A percentile compares a stretch with the other conserved stretches of the same genome.
Evolutionary conservation across 1,140 invertebrate genomes (phyloP).

Genomic region (Drosophila lowei): DNA sequence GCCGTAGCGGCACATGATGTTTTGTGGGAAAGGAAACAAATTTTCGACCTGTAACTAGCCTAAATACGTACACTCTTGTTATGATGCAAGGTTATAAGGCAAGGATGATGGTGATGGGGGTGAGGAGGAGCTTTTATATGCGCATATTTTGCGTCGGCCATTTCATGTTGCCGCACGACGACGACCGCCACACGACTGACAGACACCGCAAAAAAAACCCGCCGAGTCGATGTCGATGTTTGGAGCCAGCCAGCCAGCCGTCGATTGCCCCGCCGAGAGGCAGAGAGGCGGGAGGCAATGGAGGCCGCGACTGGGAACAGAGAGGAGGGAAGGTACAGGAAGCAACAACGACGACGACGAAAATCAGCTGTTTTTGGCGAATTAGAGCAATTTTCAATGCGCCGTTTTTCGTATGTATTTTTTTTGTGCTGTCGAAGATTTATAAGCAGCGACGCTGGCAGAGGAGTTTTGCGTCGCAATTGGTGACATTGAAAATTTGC

Average conservation of each 20-base stretch:
- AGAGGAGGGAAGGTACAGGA: constrained; percentile 45
- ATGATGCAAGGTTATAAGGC: constrained; percentile 23
- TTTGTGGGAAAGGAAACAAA: constrained; percentile 11
- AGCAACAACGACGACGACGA: constrained; percentile 42
- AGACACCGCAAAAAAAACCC: constrained; percentile 41
- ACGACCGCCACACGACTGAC: constrained; percentile 71
- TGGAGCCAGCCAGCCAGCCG: constrained; percentile 16
- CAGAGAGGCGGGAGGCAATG: constrained; percentile 11
- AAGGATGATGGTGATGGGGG: constrained; percentile 29
- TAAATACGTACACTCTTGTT: constrained; percentile 6
- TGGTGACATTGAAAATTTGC: constrained; percentile 81
- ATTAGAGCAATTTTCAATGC: constrained; percentile 80
- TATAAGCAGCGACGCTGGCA: constrained; percentile 66
- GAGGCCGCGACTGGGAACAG: no score
- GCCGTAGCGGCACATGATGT: constrained; percentile 14
- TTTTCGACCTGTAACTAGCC: constrained; percentile 1
- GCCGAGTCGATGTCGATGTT: constrained; percentile 37
- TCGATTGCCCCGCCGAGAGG: constrained; percentile 53
- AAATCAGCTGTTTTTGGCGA: constrained; percentile 80
- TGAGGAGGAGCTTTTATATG: constrained; percentile 45
- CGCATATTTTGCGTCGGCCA: constrained; percentile 71
- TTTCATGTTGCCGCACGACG: constrained; percentile 76
- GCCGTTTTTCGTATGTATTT: constrained; percentile 33
- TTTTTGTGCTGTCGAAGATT: constrained; percentile 67
- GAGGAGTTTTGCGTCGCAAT: constrained; percentile 70